Conservation (phyloP, 2,113 vertebrate species). For the Corvus hawaiiensis region DNA sequence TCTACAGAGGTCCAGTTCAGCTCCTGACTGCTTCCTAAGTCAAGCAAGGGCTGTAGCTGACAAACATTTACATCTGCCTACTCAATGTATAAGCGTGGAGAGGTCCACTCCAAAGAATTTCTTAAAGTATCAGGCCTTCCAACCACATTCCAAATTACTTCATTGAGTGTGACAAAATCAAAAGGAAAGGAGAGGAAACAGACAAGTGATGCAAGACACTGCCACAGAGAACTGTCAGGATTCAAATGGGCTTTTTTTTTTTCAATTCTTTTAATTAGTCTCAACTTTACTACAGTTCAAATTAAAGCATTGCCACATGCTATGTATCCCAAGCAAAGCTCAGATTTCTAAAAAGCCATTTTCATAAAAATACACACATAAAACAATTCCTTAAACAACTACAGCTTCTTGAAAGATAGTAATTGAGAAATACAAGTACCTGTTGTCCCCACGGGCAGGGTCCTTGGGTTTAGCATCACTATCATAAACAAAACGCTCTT, state of each 20-base stretch:
- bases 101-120: not conserved
- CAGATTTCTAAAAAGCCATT: not conserved
- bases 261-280: not conserved
- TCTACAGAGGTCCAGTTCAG: not conserved
- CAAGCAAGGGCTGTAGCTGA: not conserved
- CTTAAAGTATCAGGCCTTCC: not conserved
- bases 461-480: conserved; percentile 75
- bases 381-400: not conserved
- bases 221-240: not conserved
- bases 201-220: not conserved
- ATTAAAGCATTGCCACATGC: not conserved
- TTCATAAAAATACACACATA: not conserved
- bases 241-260: not conserved
- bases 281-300: not conserved
- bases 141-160: not conserved
- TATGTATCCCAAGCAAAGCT: not conserved
- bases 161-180: not conserved
- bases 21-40: not conserved
- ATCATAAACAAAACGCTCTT: conserved; percentile 93
- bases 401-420: not conserved
- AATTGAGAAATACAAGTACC: conserved; percentile 70
- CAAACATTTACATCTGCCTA: not conserved
- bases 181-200: not conserved
- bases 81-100: not conserved
- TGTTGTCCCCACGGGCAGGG: conserved; percentile 75